phyloP scores from a whole-genome alignment of 2,797 vertebrate species.

The Brachyrhaphis roseni region DNA sequence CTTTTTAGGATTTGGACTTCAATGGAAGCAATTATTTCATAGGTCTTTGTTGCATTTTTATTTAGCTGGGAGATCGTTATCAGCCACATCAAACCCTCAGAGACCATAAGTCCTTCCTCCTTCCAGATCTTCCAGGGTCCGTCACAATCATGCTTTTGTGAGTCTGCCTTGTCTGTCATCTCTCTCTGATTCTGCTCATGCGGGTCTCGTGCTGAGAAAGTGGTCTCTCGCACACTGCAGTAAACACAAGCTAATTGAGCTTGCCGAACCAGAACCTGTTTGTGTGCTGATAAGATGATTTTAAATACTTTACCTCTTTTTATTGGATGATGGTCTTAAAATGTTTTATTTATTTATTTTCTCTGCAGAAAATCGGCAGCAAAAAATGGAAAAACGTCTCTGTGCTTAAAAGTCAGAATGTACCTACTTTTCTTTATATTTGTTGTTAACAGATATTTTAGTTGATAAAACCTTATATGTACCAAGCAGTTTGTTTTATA shows the following conservation, averaged over 20 bases:
- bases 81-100: conserved; percentile 60
- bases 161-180: conserved; percentile 74
- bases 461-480: neutral
- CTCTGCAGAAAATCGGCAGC: neutral
- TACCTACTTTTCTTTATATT: neutral
- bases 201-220: conserved; percentile 73
- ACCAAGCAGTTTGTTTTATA: neutral
- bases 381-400: neutral
- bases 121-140: conserved; percentile 53
- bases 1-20: conserved; percentile 50
- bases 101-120: conserved; percentile 64
- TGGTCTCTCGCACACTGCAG: conserved; percentile 64
- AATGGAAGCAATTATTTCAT: conserved; percentile 44
- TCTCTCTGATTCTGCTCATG: conserved; percentile 79
- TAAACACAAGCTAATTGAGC: conserved; percentile 82
- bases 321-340: conserved; percentile 37
- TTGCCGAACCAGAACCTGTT: conserved; percentile 78
- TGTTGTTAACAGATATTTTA: conserved; percentile 1
- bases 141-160: conserved; percentile 79
- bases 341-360: conserved; percentile 14
- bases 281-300: conserved; percentile 81
- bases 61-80: conserved; percentile 56
- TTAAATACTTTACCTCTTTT: conserved; percentile 62
- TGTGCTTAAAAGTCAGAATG: neutral
- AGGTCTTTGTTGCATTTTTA: conserved; percentile 53